Percentiles rank a stretch among this genome's conserved stretches.
These are phyloP conservation scores for Otis tarda DNA, from an alignment of 2,113 vertebrate species.

Conservation along the genomic window DNA sequence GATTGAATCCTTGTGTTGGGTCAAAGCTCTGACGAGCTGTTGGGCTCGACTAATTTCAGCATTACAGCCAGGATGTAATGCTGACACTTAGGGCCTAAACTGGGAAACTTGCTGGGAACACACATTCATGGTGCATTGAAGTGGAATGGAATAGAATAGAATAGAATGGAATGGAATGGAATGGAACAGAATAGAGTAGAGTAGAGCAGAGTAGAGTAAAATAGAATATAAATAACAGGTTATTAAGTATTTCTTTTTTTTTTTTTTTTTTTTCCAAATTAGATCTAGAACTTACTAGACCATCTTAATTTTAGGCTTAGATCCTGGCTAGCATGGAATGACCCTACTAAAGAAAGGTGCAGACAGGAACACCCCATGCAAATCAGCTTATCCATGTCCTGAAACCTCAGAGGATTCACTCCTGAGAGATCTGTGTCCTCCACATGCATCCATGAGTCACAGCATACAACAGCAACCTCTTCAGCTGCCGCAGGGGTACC, in stretches of 20 bases:
- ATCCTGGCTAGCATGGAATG: background rate
- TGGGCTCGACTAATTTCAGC: background rate
- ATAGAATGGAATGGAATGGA: background rate
- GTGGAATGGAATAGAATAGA: background rate
- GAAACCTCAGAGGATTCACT: background rate
- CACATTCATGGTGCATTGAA: rapidly evolving
- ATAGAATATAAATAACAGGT: background rate
- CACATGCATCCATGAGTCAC: background rate
- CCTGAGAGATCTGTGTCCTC: background rate
- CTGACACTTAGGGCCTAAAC: background rate
- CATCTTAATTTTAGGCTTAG: background rate
- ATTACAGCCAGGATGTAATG: background rate
- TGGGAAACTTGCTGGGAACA: background rate
- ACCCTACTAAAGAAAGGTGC: background rate
- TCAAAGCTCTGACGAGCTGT: background rate
- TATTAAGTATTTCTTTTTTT: background rate
- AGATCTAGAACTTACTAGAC: background rate
- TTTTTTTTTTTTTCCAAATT: background rate
- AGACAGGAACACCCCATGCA: background rate
- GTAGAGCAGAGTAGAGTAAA: background rate
- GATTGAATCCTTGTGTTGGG: constrained; percentile 13
- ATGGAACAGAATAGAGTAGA: background rate
- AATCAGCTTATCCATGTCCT: background rate
- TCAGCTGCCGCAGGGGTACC: background rate
- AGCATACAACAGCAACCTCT: background rate